A percentile compares a stretch with the other conserved stretches of the same genome.
Evolutionary conservation across 2,797 vertebrate genomes (phyloP).

Genomic region (Chrysocyon brachyurus): DNA sequence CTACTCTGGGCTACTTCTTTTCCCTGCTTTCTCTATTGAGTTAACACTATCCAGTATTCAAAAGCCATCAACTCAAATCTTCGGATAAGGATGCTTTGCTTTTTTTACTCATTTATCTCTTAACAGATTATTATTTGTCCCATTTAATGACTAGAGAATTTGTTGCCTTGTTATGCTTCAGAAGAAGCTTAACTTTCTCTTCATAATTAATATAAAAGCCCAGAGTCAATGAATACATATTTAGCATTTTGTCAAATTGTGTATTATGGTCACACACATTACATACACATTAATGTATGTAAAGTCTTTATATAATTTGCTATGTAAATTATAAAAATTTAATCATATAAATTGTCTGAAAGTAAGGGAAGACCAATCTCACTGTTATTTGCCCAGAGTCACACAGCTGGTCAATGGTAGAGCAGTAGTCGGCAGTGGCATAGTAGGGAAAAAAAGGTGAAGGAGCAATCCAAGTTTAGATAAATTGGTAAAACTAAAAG

Average conservation of each 20-base stretch:
- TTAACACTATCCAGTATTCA: neutral
- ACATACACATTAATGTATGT: neutral
- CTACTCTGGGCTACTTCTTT: neutral
- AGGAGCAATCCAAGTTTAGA: neutral
- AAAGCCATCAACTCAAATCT: neutral
- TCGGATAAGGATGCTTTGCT: neutral
- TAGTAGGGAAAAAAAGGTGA: neutral
- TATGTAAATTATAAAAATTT: too few relatives aligned
- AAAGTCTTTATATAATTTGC: neutral
- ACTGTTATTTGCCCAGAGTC: neutral
- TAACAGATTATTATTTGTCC: neutral
- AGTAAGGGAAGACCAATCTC: neutral
- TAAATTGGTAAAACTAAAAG: neutral
- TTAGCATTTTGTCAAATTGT: constrained; percentile 9
- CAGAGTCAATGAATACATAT: neutral
- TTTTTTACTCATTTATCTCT: neutral
- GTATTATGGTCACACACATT: too few relatives aligned
- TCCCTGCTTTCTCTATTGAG: neutral
- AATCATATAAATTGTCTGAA: neutral
- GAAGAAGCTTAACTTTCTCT: neutral
- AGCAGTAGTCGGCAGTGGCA: neutral
- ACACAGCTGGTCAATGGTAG: too few relatives aligned
- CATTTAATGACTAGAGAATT: neutral
- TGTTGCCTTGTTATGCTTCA: neutral
- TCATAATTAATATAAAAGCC: constrained; percentile 8